Conservation (phyloP, 2,888 invertebrate genomes). For the Allophyes oxyacanthae region DNA sequence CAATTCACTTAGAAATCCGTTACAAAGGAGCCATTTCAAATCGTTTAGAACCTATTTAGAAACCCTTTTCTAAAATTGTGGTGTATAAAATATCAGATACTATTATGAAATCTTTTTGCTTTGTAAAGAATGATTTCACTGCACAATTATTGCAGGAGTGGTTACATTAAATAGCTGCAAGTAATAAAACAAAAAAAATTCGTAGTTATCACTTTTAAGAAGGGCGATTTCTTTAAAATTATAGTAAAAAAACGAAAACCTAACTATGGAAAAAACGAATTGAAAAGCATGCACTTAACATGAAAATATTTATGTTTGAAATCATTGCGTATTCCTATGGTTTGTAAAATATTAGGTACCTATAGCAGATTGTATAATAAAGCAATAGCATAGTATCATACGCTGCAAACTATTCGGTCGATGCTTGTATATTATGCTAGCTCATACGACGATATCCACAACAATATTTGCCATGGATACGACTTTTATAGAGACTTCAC, state of each 20-base stretch:
- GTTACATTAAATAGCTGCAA: too few species aligned
- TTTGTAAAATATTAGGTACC: too few species aligned
- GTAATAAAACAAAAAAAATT: too few species aligned
- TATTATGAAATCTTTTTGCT: conserved; percentile 15
- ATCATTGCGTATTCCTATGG: too few species aligned
- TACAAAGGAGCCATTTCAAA: conserved; percentile 9
- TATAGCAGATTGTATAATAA: too few species aligned
- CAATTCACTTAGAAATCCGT: background rate
- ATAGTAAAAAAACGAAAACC: too few species aligned
- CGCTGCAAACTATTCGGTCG: conserved; percentile 1
- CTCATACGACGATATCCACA: conserved; percentile 3
- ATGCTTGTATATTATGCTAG: background rate
- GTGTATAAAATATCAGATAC: conserved; percentile 22
- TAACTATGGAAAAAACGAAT: too few species aligned
- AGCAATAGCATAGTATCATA: background rate
- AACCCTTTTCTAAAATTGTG: conserved; percentile 27
- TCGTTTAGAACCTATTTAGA: conserved; percentile 17
- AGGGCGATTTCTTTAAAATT: too few species aligned
- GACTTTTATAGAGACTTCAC: conserved; percentile 41
- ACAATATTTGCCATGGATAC: conserved; percentile 29
- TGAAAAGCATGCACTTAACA: too few species aligned
- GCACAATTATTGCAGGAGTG: background rate
- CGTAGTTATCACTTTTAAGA: too few species aligned
- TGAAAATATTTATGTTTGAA: too few species aligned
- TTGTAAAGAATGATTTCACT: conserved; percentile 18